These are phyloP conservation scores for Vombatus ursinus DNA, from an alignment of 2,113 vertebrate genomes.

Conservation along the genomic window DNA sequence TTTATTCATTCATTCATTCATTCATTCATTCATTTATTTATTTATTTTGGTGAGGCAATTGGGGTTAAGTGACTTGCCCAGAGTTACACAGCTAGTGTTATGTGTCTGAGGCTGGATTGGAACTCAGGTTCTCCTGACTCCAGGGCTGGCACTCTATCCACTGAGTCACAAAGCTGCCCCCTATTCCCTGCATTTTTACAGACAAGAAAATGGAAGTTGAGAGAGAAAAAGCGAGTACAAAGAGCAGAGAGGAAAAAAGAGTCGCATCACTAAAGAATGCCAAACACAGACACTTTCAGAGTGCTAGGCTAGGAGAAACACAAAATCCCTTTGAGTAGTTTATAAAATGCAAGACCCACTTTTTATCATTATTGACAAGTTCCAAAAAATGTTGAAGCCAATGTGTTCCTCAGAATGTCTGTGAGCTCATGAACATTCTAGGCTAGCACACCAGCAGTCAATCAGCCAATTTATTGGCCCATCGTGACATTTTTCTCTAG, in stretches of 20 bases:
- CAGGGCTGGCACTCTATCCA: too few species aligned
- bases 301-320: neutral
- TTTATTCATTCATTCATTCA: too few species aligned
- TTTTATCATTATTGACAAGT: neutral
- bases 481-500: neutral
- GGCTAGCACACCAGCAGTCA: neutral
- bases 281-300: neutral
- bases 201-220: neutral
- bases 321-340: neutral
- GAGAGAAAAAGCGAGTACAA: neutral
- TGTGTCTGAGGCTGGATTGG: too few species aligned
- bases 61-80: too few species aligned
- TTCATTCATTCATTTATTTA: too few species aligned
- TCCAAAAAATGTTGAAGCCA: neutral
- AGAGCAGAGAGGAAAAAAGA: neutral
- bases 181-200: neutral
- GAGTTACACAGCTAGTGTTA: too few species aligned
- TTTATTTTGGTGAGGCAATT: too few species aligned
- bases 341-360: neutral
- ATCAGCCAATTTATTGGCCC: neutral
- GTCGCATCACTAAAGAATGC: neutral
- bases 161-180: too few species aligned
- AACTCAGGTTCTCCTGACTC: too few species aligned
- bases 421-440: neutral
- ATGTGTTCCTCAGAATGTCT: neutral